Evolutionary conservation across 2,888 invertebrate genomes (phyloP), one percentile per base, ranked within the genome.

Genomic region (Ethmia dodecea): DNA sequence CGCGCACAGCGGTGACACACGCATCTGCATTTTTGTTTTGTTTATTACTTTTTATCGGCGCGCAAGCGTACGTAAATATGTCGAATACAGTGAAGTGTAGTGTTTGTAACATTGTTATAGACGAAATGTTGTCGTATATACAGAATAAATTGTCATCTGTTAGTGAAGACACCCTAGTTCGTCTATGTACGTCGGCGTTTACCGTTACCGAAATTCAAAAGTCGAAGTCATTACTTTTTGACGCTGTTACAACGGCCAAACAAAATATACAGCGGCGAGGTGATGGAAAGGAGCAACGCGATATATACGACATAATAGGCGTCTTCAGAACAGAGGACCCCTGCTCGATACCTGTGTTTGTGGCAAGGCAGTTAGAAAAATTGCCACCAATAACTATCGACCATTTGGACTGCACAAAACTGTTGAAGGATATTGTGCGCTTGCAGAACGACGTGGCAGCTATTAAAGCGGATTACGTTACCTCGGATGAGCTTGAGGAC

Each of bases 81-180:
- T 9, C 13, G 20, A n/a, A n/a, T 25, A 31, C 13, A n/a, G 28
- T 37, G 6, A 39, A 39, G 22, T 42, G 42, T 22, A 39, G 22
- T 31, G 8, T 10, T 6, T 42, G 42, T 26, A 42, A 42, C 16
- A 42, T 42, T n/a, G 34, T 42, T 1, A 42, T 38, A 11, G 32
- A 42, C 27, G 39, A 39, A 12, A 3, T 42, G 16, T 28, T 42
- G n/a, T 31, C 42, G 2, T 42, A 41, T 14, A 31, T 45, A 10
- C 45, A 45, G 24, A 45, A 45, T 27, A 45, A 45, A 33, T 9
- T 42, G 9, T 40, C 40, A 0, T 15, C 42, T 1, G 31, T 38
- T 0, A 42, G 38, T 26, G 38, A 42, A 12, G 39, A 35, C 8
- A 32, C 34, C 2, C 10, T 43, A 28, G n/a, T 42, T 3, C 25